phyloP scores from a whole-genome alignment of 2,113 vertebrate genomes.

The Notothenia rossii region DNA sequence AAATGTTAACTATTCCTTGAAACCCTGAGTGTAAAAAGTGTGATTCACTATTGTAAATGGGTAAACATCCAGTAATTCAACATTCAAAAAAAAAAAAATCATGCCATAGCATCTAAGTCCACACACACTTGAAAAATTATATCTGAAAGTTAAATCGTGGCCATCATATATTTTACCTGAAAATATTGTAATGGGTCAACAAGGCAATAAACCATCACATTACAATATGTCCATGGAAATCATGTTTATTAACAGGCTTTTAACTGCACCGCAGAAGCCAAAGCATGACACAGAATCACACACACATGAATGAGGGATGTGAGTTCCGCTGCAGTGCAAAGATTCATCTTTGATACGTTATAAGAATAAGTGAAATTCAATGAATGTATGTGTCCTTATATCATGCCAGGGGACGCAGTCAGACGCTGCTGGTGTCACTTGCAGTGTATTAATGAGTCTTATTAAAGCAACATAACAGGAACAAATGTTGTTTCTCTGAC shows the following conservation, averaged over 20 bases:
- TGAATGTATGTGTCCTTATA: constrained; percentile 56
- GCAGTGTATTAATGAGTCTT: constrained; percentile 75
- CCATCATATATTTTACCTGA: constrained; percentile 30
- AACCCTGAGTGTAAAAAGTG: neutral
- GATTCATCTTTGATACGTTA: constrained; percentile 34
- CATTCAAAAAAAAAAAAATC: neutral
- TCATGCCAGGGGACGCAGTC: constrained; percentile 60
- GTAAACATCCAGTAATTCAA: neutral
- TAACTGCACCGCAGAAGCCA: neutral
- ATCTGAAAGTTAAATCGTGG: neutral
- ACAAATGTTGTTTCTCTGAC: constrained; percentile 66
- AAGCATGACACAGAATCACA: constrained; percentile 2
- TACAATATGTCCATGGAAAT: constrained; percentile 18
- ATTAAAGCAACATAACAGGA: constrained; percentile 69
- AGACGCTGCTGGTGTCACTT: constrained; percentile 66
- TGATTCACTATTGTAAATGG: neutral
- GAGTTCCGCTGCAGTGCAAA: constrained; percentile 26
- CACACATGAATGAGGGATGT: constrained; percentile 12
- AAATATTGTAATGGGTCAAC: constrained; percentile 52
- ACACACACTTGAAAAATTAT: neutral
- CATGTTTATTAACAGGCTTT: constrained; percentile 4
- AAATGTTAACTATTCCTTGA: neutral
- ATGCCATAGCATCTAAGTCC: neutral
- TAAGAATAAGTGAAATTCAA: constrained; percentile 41
- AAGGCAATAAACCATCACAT: constrained; percentile 39